These are phyloP conservation scores for Cephalopachus bancanus DNA, from an alignment of 2,797 vertebrate genomes.

Conservation along the genomic window DNA sequence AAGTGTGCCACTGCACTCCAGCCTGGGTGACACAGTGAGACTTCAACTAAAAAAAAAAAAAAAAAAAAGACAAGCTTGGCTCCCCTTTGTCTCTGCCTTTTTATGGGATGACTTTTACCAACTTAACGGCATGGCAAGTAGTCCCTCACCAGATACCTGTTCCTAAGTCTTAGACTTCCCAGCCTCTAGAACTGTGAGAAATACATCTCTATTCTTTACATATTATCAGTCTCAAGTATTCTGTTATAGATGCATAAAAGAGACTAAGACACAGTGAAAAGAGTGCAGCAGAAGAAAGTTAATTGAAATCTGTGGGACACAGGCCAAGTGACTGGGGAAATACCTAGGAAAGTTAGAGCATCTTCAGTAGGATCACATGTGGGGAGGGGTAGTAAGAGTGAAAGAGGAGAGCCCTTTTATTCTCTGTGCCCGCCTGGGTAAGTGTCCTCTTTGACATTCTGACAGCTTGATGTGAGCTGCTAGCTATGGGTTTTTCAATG, in stretches of 20 bases:
- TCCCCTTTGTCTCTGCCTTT: neutral
- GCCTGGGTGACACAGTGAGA: too few species aligned
- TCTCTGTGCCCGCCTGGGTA: neutral
- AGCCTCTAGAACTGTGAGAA: neutral
- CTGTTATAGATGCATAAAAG: neutral
- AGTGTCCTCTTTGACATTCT: neutral
- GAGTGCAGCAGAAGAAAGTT: neutral
- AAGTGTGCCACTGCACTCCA: too few species aligned
- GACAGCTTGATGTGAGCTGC: neutral
- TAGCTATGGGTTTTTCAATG: neutral
- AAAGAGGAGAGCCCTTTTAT: neutral
- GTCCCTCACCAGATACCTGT: neutral
- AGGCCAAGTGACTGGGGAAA: neutral
- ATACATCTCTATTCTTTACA: neutral
- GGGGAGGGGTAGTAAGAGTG: neutral
- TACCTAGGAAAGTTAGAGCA: neutral
- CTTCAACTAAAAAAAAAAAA: too few species aligned
- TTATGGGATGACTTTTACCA: neutral
- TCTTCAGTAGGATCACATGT: neutral
- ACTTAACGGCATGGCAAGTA: neutral
- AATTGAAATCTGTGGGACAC: neutral
- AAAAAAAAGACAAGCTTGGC: neutral
- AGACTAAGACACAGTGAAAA: neutral
- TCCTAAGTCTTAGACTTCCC: neutral
- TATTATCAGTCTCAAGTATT: neutral